A percentile compares a stretch with the other conserved stretches of the same genome.
These are phyloP conservation scores for Noctua janthina DNA, from an alignment of 2,888 invertebrate genomes.

Conservation along the genomic window DNA sequence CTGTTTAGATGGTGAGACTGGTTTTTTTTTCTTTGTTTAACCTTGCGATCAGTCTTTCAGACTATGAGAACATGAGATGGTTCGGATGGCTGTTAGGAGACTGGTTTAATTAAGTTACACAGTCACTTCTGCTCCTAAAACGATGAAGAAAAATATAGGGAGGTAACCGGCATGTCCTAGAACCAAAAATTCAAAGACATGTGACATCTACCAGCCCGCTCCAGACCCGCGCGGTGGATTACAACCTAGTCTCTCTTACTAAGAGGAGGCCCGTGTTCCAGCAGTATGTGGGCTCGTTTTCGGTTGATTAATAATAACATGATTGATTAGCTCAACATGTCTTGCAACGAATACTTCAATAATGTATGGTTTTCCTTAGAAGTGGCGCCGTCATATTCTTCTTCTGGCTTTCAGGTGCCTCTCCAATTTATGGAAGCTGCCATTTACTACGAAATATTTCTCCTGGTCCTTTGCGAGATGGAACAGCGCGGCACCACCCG, in stretches of 20 bases:
- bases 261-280: not conserved
- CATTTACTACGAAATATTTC: not conserved
- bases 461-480: not conserved
- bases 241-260: not conserved
- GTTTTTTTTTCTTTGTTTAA: no score
- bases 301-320: not conserved
- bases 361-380: not conserved
- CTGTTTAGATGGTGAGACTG: no score
- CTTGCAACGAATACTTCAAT: not conserved
- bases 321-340: not conserved
- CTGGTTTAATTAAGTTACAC: not conserved
- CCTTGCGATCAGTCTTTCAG: no score
- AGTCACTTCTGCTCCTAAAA: not conserved
- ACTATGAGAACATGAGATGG: no score
- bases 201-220: not conserved
- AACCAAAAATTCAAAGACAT: not conserved
- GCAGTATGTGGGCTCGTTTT: not conserved
- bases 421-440: not conserved
- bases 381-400: not conserved
- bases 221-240: not conserved
- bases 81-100: no score
- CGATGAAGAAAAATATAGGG: not conserved
- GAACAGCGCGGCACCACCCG: not conserved
- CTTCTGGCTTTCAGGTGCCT: not conserved
- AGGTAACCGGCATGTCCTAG: not conserved